Evolutionary conservation across 2,797 vertebrate genomes (phyloP), one percentile per base, ranked within the genome.

Genomic region (Oophaga sylvatica): DNA sequence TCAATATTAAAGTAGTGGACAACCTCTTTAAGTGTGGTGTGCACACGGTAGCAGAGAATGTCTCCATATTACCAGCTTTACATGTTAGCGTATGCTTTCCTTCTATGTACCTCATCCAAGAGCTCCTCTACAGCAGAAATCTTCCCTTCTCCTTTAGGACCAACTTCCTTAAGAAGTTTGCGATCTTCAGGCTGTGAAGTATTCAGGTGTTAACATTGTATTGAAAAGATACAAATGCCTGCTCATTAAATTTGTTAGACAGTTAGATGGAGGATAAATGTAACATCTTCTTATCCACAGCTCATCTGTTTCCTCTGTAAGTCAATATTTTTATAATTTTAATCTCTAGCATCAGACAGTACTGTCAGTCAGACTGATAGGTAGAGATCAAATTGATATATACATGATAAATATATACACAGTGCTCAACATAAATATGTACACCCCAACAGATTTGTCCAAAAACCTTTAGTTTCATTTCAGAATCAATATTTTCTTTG

Each of bases 101-200:
- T 53, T 77, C 78, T 63, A 90, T 91, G 90, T 93, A 97, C 96
- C 93, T 97, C 95, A 88, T 94, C 94, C 29, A 97, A 93, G 81
- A 98, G 91, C 87, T 95, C 93, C 91, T 97, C 95, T 89, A 97
- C 89, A 17, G 93, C 62, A 6, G 90, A 80, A 81, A 95, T 90
- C 88, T 91, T 93, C 65, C 96, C 96, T 88, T 90, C 89, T 45
- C 96, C 95, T 0, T 91, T 87, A 0, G 91, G 94, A 77, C 95
- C 93, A 2, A 97, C 85, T 90, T 97, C 95, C 7, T 93, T 92
- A 87, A 97, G 91, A 70, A 97, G 92, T 87, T 86, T 89, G 68
- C 84, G 80, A 83, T 89, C 88, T 83, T 89, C 88, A 35, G 73
- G 73, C 88, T 89, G 80, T 86, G 45, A 76, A n/a, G 13, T 53